Percentiles rank a stretch among this genome's conserved stretches.
Conservation (phyloP, 1,140 invertebrate species). For the Ips nitidus region DNA sequence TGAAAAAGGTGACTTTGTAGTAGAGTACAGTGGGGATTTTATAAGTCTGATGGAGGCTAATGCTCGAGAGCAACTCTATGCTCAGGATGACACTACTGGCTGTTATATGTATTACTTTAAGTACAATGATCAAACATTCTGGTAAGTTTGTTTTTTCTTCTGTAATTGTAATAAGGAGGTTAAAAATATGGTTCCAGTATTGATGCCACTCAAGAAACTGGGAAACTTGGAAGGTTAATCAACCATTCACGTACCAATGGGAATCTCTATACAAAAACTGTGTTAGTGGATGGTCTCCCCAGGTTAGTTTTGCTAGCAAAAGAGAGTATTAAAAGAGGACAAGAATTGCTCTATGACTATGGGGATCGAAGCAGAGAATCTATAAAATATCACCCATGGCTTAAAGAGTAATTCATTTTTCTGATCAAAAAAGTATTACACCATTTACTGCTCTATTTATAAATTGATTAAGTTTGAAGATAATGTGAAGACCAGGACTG, state of each 20-base stretch:
- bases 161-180: not conserved
- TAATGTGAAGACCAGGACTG: no score
- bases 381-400: slow-evolving; percentile 91
- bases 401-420: slow-evolving; percentile 66
- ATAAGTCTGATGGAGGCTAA: slow-evolving; percentile 82
- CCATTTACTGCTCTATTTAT: not conserved
- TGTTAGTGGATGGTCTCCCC: slow-evolving; percentile 75
- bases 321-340: slow-evolving; percentile 80
- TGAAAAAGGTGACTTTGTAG: slow-evolving; percentile 87
- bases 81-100: slow-evolving; percentile 82
- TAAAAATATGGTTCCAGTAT: slow-evolving; percentile 59
- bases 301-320: slow-evolving; percentile 89
- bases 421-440: not conserved
- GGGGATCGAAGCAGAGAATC: slow-evolving; percentile 91
- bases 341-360: slow-evolving; percentile 97
- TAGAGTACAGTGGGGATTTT: slow-evolving; percentile 95
- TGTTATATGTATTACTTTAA: slow-evolving; percentile 99
- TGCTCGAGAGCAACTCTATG: slow-evolving; percentile 80
- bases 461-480: not conserved
- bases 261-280: slow-evolving; percentile 86
- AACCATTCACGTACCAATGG: slow-evolving; percentile 90
- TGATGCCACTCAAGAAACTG: slow-evolving; percentile 92
- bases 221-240: slow-evolving; percentile 86
- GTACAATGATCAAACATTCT: slow-evolving; percentile 87
- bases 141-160: slow-evolving; percentile 62